A percentile compares a stretch with the other conserved stretches of the same genome.
Conservation (phyloP, 2,797 vertebrate genomes). For the Australoheros facetus region DNA sequence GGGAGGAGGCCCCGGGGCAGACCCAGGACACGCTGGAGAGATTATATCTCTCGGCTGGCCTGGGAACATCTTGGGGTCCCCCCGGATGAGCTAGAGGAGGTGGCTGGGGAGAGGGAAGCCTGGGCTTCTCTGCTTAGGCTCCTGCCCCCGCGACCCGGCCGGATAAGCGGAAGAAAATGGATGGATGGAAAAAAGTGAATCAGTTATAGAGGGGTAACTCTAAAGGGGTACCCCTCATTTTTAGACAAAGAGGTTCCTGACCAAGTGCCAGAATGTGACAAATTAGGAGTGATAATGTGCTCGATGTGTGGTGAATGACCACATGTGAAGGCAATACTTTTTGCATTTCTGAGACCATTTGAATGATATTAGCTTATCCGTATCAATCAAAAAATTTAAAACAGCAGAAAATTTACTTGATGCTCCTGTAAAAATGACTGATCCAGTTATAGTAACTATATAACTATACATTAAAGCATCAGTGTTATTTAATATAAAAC, state of each 20-base stretch:
- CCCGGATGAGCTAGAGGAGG: too few species aligned
- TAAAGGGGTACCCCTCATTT: neutral
- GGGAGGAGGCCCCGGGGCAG: too few species aligned
- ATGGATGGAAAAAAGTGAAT: too few species aligned
- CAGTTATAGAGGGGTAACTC: neutral
- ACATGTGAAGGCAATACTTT: constrained; percentile 5
- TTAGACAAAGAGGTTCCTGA: neutral
- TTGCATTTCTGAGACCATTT: neutral
- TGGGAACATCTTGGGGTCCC: too few species aligned
- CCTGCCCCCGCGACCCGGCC: too few species aligned
- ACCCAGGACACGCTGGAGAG: too few species aligned
- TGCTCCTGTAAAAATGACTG: neutral
- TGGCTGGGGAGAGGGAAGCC: too few species aligned
- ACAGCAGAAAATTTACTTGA: neutral
- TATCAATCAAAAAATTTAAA: neutral
- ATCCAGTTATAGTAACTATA: neutral
- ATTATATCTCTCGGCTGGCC: too few species aligned
- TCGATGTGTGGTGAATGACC: neutral
- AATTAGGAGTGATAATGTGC: neutral
- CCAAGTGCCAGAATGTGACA: neutral
- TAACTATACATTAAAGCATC: constrained; percentile 5
- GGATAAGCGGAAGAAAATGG: too few species aligned
- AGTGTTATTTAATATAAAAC: constrained; percentile 1
- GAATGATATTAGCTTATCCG: neutral
- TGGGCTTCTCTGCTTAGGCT: too few species aligned